Conservation (phyloP, 2,888 invertebrate species). For the Cetonia aurata region DNA sequence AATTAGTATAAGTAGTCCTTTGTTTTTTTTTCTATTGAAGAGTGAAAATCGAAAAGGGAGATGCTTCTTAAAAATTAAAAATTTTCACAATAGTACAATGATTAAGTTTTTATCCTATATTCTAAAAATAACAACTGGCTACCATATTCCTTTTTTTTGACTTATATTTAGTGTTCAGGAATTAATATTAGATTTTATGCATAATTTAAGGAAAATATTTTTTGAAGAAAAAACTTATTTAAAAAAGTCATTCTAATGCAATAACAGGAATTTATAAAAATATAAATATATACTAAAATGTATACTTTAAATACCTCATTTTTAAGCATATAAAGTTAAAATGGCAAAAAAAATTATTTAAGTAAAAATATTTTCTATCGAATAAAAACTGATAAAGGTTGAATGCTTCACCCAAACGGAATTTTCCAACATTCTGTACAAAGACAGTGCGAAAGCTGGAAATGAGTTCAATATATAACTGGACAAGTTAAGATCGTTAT, state of each 20-base stretch:
- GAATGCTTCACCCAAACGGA: conserved; percentile 62
- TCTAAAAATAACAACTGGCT: no score
- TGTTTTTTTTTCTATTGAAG: not conserved
- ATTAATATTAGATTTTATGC: no score
- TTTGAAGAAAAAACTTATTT: not conserved
- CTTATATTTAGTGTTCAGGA: no score
- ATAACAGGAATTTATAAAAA: conserved; percentile 21
- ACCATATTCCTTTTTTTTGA: no score
- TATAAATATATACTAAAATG: conserved; percentile 20
- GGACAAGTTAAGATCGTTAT: conserved; percentile 52
- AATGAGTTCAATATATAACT: conserved; percentile 60
- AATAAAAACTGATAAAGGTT: conserved; percentile 56
- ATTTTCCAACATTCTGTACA: conserved; percentile 62
- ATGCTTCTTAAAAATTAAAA: no score
- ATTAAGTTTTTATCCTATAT: no score
- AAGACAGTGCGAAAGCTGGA: conserved; percentile 61
- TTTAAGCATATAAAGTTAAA: not conserved
- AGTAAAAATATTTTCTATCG: conserved; percentile 46
- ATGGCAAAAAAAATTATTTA: conserved; percentile 21
- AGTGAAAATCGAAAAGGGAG: not conserved
- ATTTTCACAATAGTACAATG: no score
- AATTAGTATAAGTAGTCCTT: not conserved
- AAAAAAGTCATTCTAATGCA: not conserved
- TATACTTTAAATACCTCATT: conserved; percentile 8
- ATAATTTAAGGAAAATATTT: no score